Evolutionary conservation across 2,888 invertebrate species (phyloP).

Genomic region (Cremastinae sp.): DNA sequence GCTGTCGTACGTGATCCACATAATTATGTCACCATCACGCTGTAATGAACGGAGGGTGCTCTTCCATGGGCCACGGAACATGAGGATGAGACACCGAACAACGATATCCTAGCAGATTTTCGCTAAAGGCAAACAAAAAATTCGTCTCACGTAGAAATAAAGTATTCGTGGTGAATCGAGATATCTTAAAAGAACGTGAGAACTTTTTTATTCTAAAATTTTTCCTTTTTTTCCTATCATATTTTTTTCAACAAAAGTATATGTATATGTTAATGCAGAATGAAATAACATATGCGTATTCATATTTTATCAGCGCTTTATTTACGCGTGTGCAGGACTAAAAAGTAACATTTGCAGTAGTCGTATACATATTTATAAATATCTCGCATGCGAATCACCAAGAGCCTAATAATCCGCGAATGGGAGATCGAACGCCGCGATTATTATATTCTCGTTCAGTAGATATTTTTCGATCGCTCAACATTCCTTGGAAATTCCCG

Average conservation of each 20-base stretch:
- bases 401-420: constrained; percentile 47
- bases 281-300: no score
- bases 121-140: constrained; percentile 18
- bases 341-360: no score
- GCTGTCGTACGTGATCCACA: constrained; percentile 37
- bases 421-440: constrained; percentile 54
- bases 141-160: constrained; percentile 39
- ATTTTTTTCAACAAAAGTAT: no score
- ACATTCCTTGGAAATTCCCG: no score
- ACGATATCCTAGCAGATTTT: constrained; percentile 38
- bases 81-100: background rate
- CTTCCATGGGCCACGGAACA: background rate
- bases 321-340: constrained; percentile 15
- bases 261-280: no score
- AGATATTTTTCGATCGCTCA: no score
- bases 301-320: constrained; percentile 24
- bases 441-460: constrained; percentile 22
- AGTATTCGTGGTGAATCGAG: background rate
- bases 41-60: constrained; percentile 30
- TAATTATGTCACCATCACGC: constrained; percentile 37
- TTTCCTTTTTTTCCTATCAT: background rate
- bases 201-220: background rate
- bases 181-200: background rate
- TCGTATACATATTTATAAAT: no score
- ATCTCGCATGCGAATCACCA: constrained; percentile 32